phyloP scores from a whole-genome alignment of 2,113 vertebrate species.

The Psephotus haematonotus region DNA sequence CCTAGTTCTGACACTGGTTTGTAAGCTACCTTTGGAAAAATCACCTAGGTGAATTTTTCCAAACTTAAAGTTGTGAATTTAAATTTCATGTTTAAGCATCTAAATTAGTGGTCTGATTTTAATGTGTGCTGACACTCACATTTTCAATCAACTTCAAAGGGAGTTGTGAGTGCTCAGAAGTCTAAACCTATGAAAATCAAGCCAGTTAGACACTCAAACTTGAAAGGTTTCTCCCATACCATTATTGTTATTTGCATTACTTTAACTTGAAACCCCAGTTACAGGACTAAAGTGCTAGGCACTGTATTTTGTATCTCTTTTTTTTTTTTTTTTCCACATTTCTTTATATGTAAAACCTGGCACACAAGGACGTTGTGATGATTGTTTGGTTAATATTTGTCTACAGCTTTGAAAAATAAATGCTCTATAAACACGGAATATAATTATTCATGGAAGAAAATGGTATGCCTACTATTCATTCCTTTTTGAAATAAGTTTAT shows the following conservation, averaged over 20 bases:
- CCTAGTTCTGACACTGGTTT: background rate
- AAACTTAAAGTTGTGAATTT: conserved; percentile 17
- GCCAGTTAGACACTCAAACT: conserved; percentile 51
- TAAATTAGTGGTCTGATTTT: conserved; percentile 68
- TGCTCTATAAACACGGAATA: background rate
- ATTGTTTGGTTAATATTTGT: conserved; percentile 1
- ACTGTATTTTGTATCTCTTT: background rate
- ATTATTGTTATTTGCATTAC: conserved; percentile 61
- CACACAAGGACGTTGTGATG: background rate
- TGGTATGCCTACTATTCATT: background rate
- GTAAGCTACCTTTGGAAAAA: background rate
- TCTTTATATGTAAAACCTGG: background rate
- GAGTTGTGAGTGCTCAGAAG: conserved; percentile 55
- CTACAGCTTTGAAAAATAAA: background rate
- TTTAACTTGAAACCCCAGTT: conserved; percentile 10
- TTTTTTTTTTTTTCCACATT: background rate
- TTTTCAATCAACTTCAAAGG: conserved; percentile 57
- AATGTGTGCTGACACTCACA: conserved; percentile 63
- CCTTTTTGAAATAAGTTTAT: background rate
- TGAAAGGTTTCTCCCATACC: conserved; percentile 55
- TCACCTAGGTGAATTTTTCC: background rate
- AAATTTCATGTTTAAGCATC: conserved; percentile 52
- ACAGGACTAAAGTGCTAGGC: background rate
- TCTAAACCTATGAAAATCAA: conserved; percentile 69
- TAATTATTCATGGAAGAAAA: conserved; percentile 23